Evolutionary conservation across 2,888 invertebrate genomes (phyloP).

Genomic region (Metalampra italica): DNA sequence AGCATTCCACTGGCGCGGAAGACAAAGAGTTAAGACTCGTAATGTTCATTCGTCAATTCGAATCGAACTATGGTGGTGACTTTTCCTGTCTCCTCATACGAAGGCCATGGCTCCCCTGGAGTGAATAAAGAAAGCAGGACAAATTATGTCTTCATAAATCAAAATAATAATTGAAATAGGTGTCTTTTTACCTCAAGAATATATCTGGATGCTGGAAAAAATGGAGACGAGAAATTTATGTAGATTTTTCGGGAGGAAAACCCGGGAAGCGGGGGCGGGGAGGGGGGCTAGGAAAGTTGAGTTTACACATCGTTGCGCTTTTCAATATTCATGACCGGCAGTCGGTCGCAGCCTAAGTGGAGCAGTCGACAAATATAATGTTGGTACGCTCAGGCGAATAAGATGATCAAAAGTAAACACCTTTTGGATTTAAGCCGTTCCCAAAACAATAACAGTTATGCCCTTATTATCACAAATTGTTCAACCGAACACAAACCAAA

Average conservation of each 20-base stretch:
- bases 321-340: conserved; percentile 35
- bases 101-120: too few species aligned
- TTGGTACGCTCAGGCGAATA: too few species aligned
- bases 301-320: conserved; percentile 31
- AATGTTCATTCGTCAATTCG: too few species aligned
- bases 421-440: too few species aligned
- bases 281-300: conserved; percentile 17
- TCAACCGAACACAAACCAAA: too few species aligned
- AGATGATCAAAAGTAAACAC: too few species aligned
- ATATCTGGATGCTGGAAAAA: conserved; percentile 19
- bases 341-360: neutral
- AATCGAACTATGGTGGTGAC: too few species aligned
- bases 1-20: too few species aligned
- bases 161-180: neutral
- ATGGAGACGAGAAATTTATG: conserved; percentile 28
- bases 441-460: too few species aligned
- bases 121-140: too few species aligned
- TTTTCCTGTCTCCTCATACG: too few species aligned
- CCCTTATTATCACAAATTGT: too few species aligned
- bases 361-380: neutral
- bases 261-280: neutral
- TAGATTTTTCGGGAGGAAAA: conserved; percentile 25
- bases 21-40: neutral
- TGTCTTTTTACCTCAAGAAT: conserved; percentile 24
- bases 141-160: conserved; percentile 2